These are phyloP conservation scores for Drosophila subquinaria DNA, from an alignment of 2,888 invertebrate species.

Conservation along the genomic window DNA sequence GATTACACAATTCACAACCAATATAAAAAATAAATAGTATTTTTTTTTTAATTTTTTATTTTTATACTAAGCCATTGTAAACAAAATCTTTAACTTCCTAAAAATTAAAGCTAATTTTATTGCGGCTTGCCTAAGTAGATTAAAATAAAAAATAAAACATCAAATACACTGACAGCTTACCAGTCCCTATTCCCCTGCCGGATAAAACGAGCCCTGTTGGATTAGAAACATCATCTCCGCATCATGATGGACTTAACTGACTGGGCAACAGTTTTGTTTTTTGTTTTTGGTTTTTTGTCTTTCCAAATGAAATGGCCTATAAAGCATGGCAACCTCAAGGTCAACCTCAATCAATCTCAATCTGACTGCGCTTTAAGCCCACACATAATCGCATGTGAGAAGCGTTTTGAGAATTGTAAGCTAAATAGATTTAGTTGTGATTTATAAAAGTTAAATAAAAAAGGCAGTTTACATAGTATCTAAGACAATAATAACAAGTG, in stretches of 20 bases:
- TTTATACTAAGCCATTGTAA: no score
- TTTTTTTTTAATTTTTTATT: no score
- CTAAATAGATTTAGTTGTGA: background rate
- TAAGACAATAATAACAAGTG: no score
- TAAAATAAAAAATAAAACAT: background rate
- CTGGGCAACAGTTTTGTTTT: background rate
- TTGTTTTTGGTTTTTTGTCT: no score
- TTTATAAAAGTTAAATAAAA: background rate
- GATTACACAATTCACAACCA: no score
- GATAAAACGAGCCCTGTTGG: background rate
- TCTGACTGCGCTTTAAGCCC: constrained; percentile 4
- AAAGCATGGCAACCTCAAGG: constrained; percentile 19
- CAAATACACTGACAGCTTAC: constrained; percentile 5
- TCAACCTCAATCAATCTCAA: constrained; percentile 24
- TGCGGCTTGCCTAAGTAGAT: background rate
- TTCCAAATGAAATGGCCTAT: constrained; percentile 17
- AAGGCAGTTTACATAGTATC: no score
- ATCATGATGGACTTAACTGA: constrained; percentile 16
- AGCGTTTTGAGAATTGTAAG: constrained; percentile 9
- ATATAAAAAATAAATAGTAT: no score
- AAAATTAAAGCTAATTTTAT: no score
- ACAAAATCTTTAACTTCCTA: no score
- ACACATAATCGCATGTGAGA: constrained; percentile 1
- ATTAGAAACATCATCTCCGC: constrained; percentile 16
- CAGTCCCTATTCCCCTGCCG: background rate